Evolutionary conservation across 2,113 vertebrate genomes (phyloP), one percentile per base, ranked within the genome.

Genomic region (Carettochelys insculpta): DNA sequence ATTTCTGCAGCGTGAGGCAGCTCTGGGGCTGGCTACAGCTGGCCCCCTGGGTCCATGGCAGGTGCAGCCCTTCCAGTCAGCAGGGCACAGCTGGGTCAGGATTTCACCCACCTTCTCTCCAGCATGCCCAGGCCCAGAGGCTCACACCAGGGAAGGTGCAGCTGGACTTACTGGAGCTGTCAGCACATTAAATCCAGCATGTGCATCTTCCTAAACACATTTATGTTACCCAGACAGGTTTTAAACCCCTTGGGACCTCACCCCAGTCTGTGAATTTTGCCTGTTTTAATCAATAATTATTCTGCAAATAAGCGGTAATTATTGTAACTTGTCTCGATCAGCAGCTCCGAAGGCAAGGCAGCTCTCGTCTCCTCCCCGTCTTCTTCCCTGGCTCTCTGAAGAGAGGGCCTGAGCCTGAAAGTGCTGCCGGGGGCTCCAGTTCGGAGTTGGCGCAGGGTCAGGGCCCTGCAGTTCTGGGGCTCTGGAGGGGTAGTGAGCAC

Each of bases 201-300:
- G 86, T 82, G 41, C 83, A 68, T 16, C 9, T 22, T 29, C 47
- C 22, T n/a, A 61, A 89, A 68, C 25, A 38, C 5, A 38, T 77
- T 93, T 84, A 77, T 77, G 25, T 31, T 12, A 41, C 58, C 68
- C 22, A 17, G 0, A 53, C 54, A 80, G n/a, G 24, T 31, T 31
- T 90, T 65, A 41, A 77, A 34, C 3, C 56, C 48, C n/a, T 41
- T 29, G 81, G 68, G 38, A 68, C 82, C 93, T 80, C 43, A 53
- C 88, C 10, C 34, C 22, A 29, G 73, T 65, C 17, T 29, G 51
- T 38, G 87, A 53, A 68, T 89, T 86, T 75, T 75, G n/a, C 73
- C 75, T 51, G 17, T 4, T 92, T 89, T 77, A 61, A 51, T 91
- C 47, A 77, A 38, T 84, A 90, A 88, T 34, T 2, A 88, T 56